A percentile compares a stretch with the other conserved stretches of the same genome.
These are phyloP conservation scores for Spinus olivaceus DNA, from an alignment of 2,797 vertebrate genomes.

Conservation along the genomic window DNA sequence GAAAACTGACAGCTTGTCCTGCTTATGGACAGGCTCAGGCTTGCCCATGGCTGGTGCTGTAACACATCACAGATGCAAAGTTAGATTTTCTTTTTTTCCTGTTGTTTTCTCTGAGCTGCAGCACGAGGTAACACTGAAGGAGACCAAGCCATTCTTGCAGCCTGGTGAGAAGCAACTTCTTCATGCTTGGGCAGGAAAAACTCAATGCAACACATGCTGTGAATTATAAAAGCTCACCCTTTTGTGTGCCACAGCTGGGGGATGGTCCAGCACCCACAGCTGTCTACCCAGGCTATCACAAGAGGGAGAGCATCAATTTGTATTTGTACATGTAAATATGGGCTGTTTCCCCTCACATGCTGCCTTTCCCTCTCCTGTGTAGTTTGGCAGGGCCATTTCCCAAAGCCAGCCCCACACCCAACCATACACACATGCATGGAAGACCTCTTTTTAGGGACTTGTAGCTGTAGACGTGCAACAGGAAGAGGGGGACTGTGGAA, in stretches of 20 bases:
- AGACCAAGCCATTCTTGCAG: neutral
- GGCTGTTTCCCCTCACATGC: fast-evolving
- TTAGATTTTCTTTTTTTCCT: neutral
- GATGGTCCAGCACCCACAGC: neutral
- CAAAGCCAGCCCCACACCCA: fast-evolving
- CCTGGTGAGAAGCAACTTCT: neutral
- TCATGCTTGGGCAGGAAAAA: neutral
- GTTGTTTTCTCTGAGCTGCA: neutral
- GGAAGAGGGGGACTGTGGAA: neutral
- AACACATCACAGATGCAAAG: neutral
- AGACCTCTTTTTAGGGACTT: neutral
- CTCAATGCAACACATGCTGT: neutral
- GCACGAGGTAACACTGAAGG: neutral
- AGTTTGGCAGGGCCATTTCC: neutral
- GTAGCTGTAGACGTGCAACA: fast-evolving
- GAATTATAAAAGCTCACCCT: neutral
- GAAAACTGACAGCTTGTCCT: neutral
- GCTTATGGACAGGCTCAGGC: fast-evolving
- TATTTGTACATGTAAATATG: neutral
- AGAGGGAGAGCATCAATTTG: neutral
- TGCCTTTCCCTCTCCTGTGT: neutral
- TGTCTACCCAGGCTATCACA: fast-evolving
- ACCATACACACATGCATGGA: fast-evolving
- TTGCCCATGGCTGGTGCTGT: fast-evolving
- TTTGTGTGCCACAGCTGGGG: fast-evolving